Evolutionary conservation across 2,797 vertebrate genomes (phyloP).

Genomic region (Amniataba percoides): DNA sequence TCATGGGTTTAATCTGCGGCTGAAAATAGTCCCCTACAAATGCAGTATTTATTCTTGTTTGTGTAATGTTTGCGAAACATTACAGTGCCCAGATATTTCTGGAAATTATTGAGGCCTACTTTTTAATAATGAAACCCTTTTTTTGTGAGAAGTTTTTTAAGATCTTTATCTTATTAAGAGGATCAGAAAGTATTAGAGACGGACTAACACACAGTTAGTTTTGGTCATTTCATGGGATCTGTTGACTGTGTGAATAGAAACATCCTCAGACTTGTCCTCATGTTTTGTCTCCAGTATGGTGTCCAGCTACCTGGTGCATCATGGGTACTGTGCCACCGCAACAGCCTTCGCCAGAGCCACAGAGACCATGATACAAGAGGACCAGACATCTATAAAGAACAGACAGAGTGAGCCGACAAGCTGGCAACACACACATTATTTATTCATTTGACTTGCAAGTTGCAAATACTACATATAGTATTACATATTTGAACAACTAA

Average conservation of each 20-base stretch:
- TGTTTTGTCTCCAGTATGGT: conserved; percentile 89
- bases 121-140: background rate
- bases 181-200: background rate
- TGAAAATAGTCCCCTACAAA: conserved; percentile 1
- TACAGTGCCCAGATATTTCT: background rate
- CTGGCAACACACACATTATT: background rate
- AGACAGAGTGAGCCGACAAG: conserved; percentile 94
- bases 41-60: background rate
- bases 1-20: background rate
- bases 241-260: background rate
- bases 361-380: conserved; percentile 96
- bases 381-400: conserved; percentile 98
- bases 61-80: background rate
- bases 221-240: background rate
- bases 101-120: background rate
- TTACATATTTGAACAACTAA: background rate
- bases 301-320: conserved; percentile 97
- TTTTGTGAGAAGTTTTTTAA: too few species aligned
- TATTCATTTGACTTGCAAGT: background rate
- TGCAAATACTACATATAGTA: background rate
- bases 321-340: conserved; percentile 97
- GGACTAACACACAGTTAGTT: background rate
- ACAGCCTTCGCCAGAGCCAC: conserved; percentile 96
- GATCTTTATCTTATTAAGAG: background rate
- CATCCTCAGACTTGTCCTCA: background rate